Percentiles rank a stretch among this genome's conserved stretches.
Conservation (phyloP, 2,113 vertebrate genomes). For the Bos taurus region ARS-UCD2.0 NC_037329.1:76830001-76830500, state of each 20-base stretch:
- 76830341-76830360: background rate
- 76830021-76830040: no score
- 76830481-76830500: background rate
- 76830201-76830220: background rate
- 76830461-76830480: background rate
- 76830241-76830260: background rate
- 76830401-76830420: background rate
- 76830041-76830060: background rate
- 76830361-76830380: background rate
- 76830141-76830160: background rate
- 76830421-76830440: background rate
- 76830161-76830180: background rate
- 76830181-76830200: no score
- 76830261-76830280: background rate
- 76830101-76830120: background rate
- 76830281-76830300: background rate
- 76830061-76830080: background rate
- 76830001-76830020: background rate
- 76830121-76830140: background rate
- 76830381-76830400: background rate
- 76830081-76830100: no score
- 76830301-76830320: background rate
- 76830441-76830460: background rate
- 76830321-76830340: background rate
- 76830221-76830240: accelerated